Percentiles rank a stretch among this genome's conserved stretches.
These are phyloP conservation scores for Eristalis intricaria DNA, from an alignment of 2,888 invertebrate genomes.

Conservation along the genomic window DNA sequence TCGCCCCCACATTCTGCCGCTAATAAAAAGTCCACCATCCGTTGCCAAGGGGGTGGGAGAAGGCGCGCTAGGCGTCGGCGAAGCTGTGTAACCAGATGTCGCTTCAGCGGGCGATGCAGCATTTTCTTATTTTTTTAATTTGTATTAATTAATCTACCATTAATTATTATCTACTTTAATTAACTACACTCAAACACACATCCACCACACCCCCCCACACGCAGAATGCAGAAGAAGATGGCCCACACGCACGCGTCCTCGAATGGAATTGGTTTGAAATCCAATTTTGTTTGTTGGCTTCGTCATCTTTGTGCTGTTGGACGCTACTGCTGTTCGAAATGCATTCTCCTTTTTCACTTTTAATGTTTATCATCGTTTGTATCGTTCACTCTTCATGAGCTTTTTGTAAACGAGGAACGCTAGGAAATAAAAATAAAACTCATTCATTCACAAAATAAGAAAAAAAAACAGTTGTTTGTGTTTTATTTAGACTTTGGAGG, in stretches of 20 bases:
- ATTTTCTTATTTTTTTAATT: slow-evolving; percentile 56
- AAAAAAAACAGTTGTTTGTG: background rate
- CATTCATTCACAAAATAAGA: slow-evolving; percentile 53
- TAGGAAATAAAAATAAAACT: slow-evolving; percentile 15
- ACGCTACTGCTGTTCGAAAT: background rate
- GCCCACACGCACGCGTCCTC: background rate
- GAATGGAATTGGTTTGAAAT: background rate
- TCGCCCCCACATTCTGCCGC: slow-evolving; percentile 5
- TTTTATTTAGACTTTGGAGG: background rate
- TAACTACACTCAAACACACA: slow-evolving; percentile 39
- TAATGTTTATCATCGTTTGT: background rate
- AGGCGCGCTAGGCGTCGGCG: background rate
- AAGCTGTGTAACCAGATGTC: background rate
- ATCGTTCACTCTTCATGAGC: background rate
- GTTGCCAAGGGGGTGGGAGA: background rate
- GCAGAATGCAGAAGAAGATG: background rate
- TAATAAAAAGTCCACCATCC: slow-evolving; percentile 15
- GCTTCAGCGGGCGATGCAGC: slow-evolving; percentile 39
- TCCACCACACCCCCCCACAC: background rate
- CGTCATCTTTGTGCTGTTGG: no score
- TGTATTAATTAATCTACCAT: slow-evolving; percentile 66
- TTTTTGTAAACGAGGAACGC: background rate
- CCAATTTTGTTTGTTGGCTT: background rate
- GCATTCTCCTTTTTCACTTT: background rate
- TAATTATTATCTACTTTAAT: slow-evolving; percentile 60